Base-by-base conservation (phyloP, 1,140 invertebrate genomes). In the Metopolophium dirhodum region DNA sequence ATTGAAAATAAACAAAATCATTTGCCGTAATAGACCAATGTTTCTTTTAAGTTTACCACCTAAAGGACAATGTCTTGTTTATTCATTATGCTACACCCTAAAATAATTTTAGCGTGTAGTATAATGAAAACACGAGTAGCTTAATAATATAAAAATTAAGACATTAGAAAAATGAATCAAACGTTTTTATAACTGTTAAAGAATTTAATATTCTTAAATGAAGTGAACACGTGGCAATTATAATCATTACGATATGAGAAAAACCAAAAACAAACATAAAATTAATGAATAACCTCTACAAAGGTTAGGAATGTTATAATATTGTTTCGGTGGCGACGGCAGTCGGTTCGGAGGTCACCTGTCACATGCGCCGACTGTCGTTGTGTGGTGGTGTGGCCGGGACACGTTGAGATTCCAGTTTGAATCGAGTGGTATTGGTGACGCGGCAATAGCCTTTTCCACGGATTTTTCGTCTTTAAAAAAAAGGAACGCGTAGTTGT, bases 401-500 rank as follows among this genome's bases (percentile, higher is more conserved):
- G 51, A 88, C 20, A 90, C 94, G n/a, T 83, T 89, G n/a, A 89
- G 54, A 23, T 86, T 61, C 61, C 93, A 93, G 26, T 47, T 93
- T 4, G 86, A n/a, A n/a, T 93, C 85, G 14, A 86, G 41, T 1
- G 77, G 57, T 23, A 82, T 61, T 30, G 85, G 92, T 20, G 85
- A 94, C 1, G 61, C 89, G 9, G 77, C 54, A 4, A 90, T 85
- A 23, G 77, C 82, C 18, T 18, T 87, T 9, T 87, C 49, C 61
- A 93, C 85, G 0, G 82, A 94, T 7, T 23, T 26, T 35, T 47
- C 61, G 51, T 77, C 61, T 57, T 87, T 83, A 7, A 86, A 93
- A n/a, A 91, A 91, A 23, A 93, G 51, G 18, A 93, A 93, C n/a
- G 91, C 91, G 93, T 88, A 87, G 68, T 68, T 91, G 51, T 93